Evolutionary conservation across 1,140 invertebrate species (phyloP), one percentile per base, ranked within the genome.

Genomic region (Trachelipus rathkii): DNA sequence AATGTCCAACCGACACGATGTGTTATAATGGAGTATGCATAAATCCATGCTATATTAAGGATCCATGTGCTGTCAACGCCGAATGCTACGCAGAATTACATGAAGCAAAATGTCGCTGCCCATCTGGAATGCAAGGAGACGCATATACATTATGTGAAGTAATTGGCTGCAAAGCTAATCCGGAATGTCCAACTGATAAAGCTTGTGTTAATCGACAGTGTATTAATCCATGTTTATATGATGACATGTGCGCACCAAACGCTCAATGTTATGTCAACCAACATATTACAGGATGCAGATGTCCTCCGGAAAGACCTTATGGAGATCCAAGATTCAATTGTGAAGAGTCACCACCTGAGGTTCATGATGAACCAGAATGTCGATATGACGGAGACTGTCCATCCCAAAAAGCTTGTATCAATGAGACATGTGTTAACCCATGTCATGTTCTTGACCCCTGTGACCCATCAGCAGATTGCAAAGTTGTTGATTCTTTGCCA

Each of bases 11-110:
- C 44, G 90, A 78, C 50, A 78, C 93, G 83, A 90, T 92, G 76
- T 96, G 94, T 82, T 85, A 93, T 43, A 94, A 93, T 81, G 90
- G 90, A 23, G 91, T 93, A 79, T 96, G 94, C 83, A 87, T 95
- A 10, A 92, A 92, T 84, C 92, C 93, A 10, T 95, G 94, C 84
- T 71, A 77, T 15, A 83, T 91, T 53, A 89, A 90, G 73, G 90
- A 92, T 81, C 90, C 89, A 11, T 96, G 94, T 83, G 93, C 92
- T 68, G 84, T 79, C 8, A 94, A 94, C 83, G 91, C 93, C 10
- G 92, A 95, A 84, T 96, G 94, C 84, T 91, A 89, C 81, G 89
- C 91, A 0, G 88, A 89, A 79, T 89, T 90, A 72, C 94, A 92
- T 43, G 69, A 77, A 70, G 91, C 84, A 8, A 82, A 84, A 23